Base-by-base conservation (phyloP, 2,113 vertebrate genomes). In the Progne subis region DNA sequence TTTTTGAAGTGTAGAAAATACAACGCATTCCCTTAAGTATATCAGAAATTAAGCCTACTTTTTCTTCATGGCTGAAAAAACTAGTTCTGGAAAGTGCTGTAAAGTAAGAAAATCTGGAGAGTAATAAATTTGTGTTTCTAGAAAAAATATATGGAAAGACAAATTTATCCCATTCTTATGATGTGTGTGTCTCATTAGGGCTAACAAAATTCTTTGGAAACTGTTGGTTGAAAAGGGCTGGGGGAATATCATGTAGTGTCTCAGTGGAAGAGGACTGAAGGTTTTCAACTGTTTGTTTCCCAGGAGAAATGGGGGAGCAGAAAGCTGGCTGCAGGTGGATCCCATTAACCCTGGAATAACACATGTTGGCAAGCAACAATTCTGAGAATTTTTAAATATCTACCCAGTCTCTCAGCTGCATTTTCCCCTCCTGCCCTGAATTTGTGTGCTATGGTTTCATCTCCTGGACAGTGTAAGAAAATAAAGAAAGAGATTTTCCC, bases 261-360 rank as follows among this genome's bases (percentile, higher is more conserved):
- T 80, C 57, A 26, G 15, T 56, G 77, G 60, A 76, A 57, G 17
- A 76, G 3, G 6, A 59, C 18, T 88, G 65, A 93, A 47, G 61
- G 24, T 49, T 84, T 94, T 76, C 69, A 53, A 14, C 6, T 79
- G 7, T n/a, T 64, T 57, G 29, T 63, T 90, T 94, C n/a, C 63
- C 32, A 76, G 88, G 13, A 91, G 70, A 85, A 94, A 55, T 0
- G 5, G 23, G 43, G 41, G 25, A 72, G 34, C 19, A 29, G 65
- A 69, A 55, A 76, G 29, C 26, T 77, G 67, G 10, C 79, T 61
- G 88, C 96, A 98, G 95, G 96, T 97, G 90, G 84, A 77, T 97
- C 84, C 80, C 86, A 87, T 97, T 97, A 98, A 95, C 87, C 83
- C 82, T 52, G 37, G 26, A 90, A 87, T 41, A 82, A 49, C 71